Evolutionary conservation across 2,797 vertebrate species (phyloP).

Genomic region (Aythya fuligula): DNA sequence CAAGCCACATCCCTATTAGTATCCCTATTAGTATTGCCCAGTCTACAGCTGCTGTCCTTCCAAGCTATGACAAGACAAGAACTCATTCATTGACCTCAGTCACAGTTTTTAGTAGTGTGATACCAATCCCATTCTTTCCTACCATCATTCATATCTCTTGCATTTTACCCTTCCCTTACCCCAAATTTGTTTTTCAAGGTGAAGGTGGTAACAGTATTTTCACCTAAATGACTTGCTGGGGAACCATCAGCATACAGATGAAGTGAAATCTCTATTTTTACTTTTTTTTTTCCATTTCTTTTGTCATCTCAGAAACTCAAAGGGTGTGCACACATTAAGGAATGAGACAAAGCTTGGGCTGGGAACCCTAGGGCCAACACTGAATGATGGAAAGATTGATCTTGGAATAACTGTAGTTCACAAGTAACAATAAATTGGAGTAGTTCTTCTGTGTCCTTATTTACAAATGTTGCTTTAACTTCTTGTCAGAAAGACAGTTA

Average conservation of each 20-base stretch:
- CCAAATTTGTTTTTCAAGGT: neutral
- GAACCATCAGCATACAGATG: neutral
- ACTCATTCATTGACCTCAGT: neutral
- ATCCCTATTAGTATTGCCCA: neutral
- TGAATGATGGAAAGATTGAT: neutral
- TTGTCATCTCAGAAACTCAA: neutral
- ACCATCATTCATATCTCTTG: neutral
- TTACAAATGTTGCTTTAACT: neutral
- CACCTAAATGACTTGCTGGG: neutral
- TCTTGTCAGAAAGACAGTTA: neutral
- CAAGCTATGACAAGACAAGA: neutral
- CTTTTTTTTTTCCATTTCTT: neutral
- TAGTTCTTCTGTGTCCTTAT: neutral
- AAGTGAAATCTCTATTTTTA: neutral
- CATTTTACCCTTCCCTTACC: neutral
- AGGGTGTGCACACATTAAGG: rapidly evolving
- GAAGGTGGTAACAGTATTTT: neutral
- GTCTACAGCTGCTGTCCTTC: neutral
- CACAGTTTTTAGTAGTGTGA: no score
- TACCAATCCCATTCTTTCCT: neutral
- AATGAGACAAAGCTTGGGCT: neutral
- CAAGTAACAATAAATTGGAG: neutral
- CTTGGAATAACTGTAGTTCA: neutral
- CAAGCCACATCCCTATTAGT: neutral
- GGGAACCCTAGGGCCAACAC: neutral